Percentiles rank a stretch among this genome's conserved stretches.
Evolutionary conservation across 2,888 invertebrate species (phyloP).

Genomic region (Dicyrtomina minuta): DNA sequence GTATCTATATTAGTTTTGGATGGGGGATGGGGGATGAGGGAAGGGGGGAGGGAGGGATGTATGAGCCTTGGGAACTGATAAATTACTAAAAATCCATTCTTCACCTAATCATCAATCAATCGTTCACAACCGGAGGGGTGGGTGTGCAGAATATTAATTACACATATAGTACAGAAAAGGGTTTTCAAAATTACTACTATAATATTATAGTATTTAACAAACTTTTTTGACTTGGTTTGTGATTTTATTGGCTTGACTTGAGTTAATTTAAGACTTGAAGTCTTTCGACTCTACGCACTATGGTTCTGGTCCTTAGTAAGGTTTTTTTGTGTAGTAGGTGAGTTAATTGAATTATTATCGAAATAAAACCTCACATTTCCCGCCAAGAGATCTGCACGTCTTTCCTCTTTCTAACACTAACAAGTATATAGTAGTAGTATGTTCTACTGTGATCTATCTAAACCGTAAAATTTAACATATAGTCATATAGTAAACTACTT

Average conservation of each 20-base stretch:
- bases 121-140: conserved; percentile 37
- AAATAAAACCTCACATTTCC: too few species aligned
- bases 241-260: neutral
- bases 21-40: neutral
- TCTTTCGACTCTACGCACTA: neutral
- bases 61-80: neutral
- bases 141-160: conserved; percentile 27
- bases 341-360: too few species aligned
- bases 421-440: too few species aligned
- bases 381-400: too few species aligned
- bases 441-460: too few species aligned
- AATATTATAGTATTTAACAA: too few species aligned
- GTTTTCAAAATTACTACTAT: neutral
- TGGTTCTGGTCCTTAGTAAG: neutral
- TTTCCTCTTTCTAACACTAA: too few species aligned
- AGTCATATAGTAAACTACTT: too few species aligned
- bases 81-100: neutral
- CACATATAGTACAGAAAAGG: conserved; percentile 15
- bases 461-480: too few species aligned
- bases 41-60: too few species aligned
- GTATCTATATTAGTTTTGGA: neutral
- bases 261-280: neutral
- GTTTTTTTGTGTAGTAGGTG: too few species aligned
- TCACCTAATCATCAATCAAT: conserved; percentile 19
- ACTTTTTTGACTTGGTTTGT: too few species aligned